These are phyloP conservation scores for Talpa occidentalis DNA, from an alignment of 2,113 vertebrate species.

Conservation along the genomic window DNA sequence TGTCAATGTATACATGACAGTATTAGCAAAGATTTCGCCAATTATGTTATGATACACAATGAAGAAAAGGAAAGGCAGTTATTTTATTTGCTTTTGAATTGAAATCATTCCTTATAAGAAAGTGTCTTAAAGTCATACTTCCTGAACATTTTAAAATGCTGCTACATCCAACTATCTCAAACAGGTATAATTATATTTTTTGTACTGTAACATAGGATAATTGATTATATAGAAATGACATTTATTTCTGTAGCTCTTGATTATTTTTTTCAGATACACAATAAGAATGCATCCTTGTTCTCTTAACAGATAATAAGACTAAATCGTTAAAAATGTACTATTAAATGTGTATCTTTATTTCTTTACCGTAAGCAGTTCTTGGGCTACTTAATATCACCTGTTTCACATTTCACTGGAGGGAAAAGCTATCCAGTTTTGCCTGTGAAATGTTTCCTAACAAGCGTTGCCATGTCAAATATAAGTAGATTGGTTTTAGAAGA, in stretches of 20 bases:
- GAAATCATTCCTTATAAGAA: neutral
- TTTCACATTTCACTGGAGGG: constrained; percentile 14
- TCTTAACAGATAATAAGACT: neutral
- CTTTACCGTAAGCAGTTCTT: neutral
- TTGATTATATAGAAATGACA: neutral
- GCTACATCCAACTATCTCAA: neutral
- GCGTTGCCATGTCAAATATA: constrained; percentile 60
- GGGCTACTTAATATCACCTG: neutral
- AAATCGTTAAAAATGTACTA: neutral
- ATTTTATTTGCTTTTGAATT: constrained; percentile 26
- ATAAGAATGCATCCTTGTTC: neutral
- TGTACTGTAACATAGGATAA: neutral
- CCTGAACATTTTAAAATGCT: neutral
- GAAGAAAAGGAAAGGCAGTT: neutral
- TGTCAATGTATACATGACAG: neutral
- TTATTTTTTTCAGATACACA: neutral
- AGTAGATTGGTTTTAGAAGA: constrained; percentile 60
- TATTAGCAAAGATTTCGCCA: constrained; percentile 27
- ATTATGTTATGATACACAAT: constrained; percentile 12
- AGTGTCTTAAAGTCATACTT: neutral
- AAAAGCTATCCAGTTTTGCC: constrained; percentile 8
- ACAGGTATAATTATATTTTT: neutral
- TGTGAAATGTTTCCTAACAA: constrained; percentile 70
- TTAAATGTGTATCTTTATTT: neutral
- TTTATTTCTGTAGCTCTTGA: neutral